phyloP scores from a whole-genome alignment of 2,113 vertebrate species.

The Phaethon lepturus region DNA sequence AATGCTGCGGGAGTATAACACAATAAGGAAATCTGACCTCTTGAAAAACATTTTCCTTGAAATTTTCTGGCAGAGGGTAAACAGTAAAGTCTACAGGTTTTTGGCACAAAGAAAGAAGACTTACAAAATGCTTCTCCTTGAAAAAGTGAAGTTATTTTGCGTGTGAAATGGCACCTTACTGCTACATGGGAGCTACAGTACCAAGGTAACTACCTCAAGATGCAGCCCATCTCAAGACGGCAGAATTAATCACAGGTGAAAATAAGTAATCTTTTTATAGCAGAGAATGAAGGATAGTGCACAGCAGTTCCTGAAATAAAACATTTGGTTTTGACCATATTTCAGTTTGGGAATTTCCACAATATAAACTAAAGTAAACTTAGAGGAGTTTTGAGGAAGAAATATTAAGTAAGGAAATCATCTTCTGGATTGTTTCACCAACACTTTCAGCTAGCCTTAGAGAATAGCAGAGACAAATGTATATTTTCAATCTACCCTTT shows the following conservation, averaged over 20 bases:
- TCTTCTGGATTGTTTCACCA: neutral
- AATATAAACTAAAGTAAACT: neutral
- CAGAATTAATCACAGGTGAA: neutral
- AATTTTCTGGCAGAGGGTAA: neutral
- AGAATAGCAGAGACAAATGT: neutral
- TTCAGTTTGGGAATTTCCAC: neutral
- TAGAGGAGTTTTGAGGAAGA: neutral
- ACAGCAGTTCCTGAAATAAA: neutral
- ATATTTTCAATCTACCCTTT: neutral
- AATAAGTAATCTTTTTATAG: neutral
- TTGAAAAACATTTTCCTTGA: neutral
- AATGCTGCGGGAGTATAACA: neutral
- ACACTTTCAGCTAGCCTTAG: neutral
- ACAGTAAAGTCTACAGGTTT: neutral
- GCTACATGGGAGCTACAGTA: neutral
- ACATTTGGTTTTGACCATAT: neutral
- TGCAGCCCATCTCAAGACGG: neutral
- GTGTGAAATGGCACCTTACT: neutral
- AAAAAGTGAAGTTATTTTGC: neutral
- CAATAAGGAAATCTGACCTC: neutral
- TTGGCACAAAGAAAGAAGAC: neutral
- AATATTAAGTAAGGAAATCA: fast-evolving
- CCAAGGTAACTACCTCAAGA: neutral
- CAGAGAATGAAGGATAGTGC: neutral
- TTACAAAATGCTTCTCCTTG: neutral